Conservation (phyloP, 1,140 invertebrate species). For the Acromyrmex heyeri region DNA sequence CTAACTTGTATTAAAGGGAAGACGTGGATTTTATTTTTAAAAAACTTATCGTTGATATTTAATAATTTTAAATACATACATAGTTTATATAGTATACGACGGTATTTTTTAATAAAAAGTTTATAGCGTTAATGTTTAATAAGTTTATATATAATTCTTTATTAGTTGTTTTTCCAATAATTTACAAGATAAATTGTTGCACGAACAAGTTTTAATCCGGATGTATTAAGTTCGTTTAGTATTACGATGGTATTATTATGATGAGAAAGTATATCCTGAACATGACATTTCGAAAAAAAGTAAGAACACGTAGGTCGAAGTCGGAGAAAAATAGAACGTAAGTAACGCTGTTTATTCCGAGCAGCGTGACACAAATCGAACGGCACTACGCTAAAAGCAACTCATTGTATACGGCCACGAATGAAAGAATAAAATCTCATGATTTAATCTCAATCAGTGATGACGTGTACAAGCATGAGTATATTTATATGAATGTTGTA, state of each 20-base stretch:
- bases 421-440: conserved; percentile 30
- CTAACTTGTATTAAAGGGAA: not conserved
- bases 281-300: conserved; percentile 27
- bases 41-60: not conserved
- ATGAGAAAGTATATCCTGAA: conserved; percentile 19
- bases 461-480: no score
- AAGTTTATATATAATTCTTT: no score
- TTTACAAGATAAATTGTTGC: not conserved
- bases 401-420: not conserved
- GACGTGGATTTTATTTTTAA: not conserved
- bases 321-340: conserved; percentile 49
- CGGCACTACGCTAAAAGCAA: conserved; percentile 42
- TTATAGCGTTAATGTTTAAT: no score
- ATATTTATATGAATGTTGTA: not conserved
- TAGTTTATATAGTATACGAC: not conserved
- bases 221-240: not conserved
- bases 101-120: not conserved
- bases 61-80: not conserved
- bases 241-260: conserved; percentile 19
- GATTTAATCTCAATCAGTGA: not conserved
- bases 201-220: conserved; percentile 3
- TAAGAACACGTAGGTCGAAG: conserved; percentile 54
- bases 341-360: conserved; percentile 51
- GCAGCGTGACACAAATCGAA: conserved; percentile 46
- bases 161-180: no score